Evolutionary conservation across 2,888 invertebrate species (phyloP).

Genomic region (Digitonthophagus gazella): DNA sequence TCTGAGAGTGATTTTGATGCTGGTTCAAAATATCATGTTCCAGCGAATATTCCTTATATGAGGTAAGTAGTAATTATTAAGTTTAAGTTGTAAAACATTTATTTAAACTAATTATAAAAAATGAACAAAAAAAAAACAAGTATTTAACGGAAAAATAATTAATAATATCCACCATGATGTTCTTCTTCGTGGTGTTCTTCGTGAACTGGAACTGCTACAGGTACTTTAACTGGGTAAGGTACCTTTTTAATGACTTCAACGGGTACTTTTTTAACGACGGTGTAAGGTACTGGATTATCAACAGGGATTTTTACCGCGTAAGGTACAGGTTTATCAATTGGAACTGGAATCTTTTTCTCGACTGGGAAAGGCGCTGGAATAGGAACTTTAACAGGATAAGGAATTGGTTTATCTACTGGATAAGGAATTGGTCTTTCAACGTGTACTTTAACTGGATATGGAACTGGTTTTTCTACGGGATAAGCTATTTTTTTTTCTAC

Average conservation of each 20-base stretch:
- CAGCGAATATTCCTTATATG: conserved; percentile 86
- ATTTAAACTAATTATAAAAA: conserved; percentile 29
- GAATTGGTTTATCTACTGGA: conserved; percentile 76
- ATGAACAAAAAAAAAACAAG: conserved; percentile 30
- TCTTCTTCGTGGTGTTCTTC: conserved; percentile 46
- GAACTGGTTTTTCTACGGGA: conserved; percentile 69
- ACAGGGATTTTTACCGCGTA: conserved; percentile 60
- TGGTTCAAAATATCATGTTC: conserved; percentile 89
- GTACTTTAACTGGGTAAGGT: conserved; percentile 69
- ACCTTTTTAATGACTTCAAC: conserved; percentile 57
- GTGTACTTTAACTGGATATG: conserved; percentile 68
- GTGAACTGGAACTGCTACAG: conserved; percentile 62
- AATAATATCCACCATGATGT: conserved; percentile 35
- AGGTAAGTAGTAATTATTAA: conserved; percentile 62
- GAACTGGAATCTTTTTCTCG: conserved; percentile 63
- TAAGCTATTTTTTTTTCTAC: conserved; percentile 75
- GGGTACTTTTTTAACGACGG: conserved; percentile 51
- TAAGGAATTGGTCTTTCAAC: conserved; percentile 70
- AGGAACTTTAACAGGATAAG: conserved; percentile 71
- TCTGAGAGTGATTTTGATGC: conserved; percentile 90
- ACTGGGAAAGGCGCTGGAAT: conserved; percentile 71
- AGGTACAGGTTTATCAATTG: conserved; percentile 68
- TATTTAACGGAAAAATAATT: conserved; percentile 28
- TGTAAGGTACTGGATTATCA: conserved; percentile 65
- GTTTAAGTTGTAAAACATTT: conserved; percentile 18